A percentile compares a stretch with the other conserved stretches of the same genome.
Conservation (phyloP, 2,797 vertebrate genomes). For the Spondyliosoma cantharus region DNA sequence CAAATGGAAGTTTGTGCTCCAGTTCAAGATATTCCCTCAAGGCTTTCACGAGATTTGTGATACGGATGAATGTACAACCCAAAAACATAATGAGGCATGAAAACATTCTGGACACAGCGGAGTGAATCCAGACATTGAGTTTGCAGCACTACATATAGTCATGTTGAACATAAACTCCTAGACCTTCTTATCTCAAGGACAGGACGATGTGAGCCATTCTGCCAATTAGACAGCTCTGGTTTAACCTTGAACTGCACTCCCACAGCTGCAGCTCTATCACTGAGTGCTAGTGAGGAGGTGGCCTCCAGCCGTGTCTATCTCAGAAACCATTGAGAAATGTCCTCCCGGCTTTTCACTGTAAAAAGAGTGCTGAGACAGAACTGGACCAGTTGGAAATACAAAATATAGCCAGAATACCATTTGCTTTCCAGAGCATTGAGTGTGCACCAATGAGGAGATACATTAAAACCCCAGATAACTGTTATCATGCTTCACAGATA, state of each 20-base stretch:
- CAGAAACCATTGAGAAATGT: conserved; percentile 54
- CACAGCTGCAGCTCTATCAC: conserved; percentile 82
- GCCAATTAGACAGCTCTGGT: conserved; percentile 74
- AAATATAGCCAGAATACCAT: conserved; percentile 3
- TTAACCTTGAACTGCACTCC: conserved; percentile 82
- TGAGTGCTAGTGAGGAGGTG: conserved; percentile 57
- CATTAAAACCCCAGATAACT: conserved; percentile 32
- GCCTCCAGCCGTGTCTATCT: conserved; percentile 66
- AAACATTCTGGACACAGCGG: conserved; percentile 23
- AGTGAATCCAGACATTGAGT: conserved; percentile 58
- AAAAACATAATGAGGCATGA: conserved; percentile 45
- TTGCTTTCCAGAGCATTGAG: conserved; percentile 6
- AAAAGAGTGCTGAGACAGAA: conserved; percentile 10
- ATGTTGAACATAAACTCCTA: conserved; percentile 73
- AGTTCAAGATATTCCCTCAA: too few species aligned
- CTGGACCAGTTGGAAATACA: conserved; percentile 11
- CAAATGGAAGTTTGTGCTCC: too few species aligned
- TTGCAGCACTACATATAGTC: conserved; percentile 70
- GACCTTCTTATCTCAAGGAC: conserved; percentile 83
- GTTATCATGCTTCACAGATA: conserved; percentile 40
- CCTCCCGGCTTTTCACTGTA: conserved; percentile 29
- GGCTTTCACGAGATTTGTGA: too few species aligned
- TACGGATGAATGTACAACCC: too few species aligned
- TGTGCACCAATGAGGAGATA: neutral
- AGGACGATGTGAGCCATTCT: conserved; percentile 77